Evolutionary conservation across 1,140 invertebrate species (phyloP).

Genomic region (Eueides isabella): DNA sequence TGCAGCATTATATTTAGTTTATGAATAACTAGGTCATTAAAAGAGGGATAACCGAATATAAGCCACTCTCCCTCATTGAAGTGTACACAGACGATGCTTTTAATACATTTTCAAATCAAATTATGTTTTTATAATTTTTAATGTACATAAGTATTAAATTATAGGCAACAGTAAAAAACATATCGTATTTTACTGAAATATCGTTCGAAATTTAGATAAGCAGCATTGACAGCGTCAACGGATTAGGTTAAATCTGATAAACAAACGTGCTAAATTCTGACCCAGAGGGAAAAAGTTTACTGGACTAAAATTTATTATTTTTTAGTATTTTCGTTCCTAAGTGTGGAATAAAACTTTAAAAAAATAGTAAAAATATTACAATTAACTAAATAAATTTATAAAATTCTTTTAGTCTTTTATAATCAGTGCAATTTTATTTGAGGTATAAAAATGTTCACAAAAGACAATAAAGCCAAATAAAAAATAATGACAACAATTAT

Average conservation of each 20-base stretch:
- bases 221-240: too few species aligned
- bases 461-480: background rate
- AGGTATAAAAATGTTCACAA: background rate
- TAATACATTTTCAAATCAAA: background rate
- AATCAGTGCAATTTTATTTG: background rate
- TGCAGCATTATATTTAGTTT: background rate
- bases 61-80: background rate
- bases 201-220: too few species aligned
- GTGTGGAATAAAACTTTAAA: too few species aligned
- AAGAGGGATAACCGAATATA: background rate
- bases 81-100: background rate
- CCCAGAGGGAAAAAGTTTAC: background rate
- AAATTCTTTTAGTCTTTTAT: background rate
- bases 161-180: too few species aligned
- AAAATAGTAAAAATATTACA: too few species aligned
- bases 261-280: constrained; percentile 6
- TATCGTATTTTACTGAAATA: too few species aligned
- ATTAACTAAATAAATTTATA: too few species aligned
- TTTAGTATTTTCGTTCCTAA: too few species aligned
- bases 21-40: background rate
- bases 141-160: too few species aligned
- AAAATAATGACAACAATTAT: background rate
- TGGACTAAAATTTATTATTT: too few species aligned
- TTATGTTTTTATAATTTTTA: too few species aligned
- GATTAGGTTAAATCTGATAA: constrained; percentile 23